Percentiles rank a stretch among this genome's conserved stretches.
phyloP scores from a whole-genome alignment of 2,113 vertebrate species.

The Tichodroma muraria region DNA sequence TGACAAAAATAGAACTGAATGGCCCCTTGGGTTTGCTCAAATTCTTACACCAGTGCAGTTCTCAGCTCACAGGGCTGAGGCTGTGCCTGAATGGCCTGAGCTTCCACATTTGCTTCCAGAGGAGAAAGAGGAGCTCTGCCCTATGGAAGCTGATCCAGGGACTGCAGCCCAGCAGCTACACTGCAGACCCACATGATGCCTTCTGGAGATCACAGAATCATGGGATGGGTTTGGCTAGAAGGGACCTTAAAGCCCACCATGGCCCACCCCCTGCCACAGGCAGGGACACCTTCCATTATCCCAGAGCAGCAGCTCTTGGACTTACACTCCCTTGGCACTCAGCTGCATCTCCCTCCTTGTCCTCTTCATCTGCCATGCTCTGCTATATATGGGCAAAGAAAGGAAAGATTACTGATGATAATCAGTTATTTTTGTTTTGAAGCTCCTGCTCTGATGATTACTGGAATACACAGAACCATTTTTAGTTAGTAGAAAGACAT shows the following conservation, averaged over 20 bases:
- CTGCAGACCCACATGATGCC: background rate
- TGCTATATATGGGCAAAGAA: constrained; percentile 64
- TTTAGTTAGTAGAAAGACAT: background rate
- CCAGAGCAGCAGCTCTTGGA: background rate
- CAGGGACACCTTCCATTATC: background rate
- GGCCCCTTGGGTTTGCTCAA: background rate
- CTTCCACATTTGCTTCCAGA: background rate
- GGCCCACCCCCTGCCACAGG: background rate
- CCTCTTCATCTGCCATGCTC: constrained; percentile 69
- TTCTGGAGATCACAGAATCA: background rate
- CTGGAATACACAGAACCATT: background rate
- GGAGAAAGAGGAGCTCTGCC: background rate
- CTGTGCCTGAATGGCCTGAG: background rate
- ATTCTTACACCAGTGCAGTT: background rate
- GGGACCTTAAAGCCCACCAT: background rate
- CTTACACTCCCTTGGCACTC: constrained; percentile 75
- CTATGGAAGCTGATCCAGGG: background rate
- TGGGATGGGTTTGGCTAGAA: background rate
- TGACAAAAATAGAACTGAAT: background rate
- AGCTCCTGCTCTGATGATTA: background rate
- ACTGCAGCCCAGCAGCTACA: background rate
- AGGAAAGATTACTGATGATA: background rate
- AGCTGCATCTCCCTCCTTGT: constrained; percentile 68
- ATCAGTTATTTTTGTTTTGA: background rate
- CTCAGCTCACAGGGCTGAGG: background rate